Evolutionary conservation across 2,113 vertebrate species (phyloP).

Genomic region (Oxyruncus cristatus): DNA sequence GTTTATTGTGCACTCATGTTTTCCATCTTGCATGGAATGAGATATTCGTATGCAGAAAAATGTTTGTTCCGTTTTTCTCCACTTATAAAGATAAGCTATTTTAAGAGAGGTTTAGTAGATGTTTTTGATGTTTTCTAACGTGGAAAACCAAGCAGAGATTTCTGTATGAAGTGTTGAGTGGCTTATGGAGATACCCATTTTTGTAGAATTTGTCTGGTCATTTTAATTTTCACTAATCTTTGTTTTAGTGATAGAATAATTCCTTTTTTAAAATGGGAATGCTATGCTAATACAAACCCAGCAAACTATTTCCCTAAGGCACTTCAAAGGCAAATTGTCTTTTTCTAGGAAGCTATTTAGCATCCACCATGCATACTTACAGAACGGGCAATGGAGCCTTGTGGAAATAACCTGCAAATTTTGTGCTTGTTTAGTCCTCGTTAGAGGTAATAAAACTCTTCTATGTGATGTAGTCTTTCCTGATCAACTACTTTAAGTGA

Average conservation of each 20-base stretch:
- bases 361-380: not conserved
- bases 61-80: constrained; percentile 37
- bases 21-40: constrained; percentile 69
- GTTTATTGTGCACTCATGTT: constrained; percentile 41
- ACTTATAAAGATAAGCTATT: constrained; percentile 34
- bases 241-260: not conserved
- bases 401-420: constrained; percentile 25
- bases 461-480: not conserved
- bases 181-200: constrained; percentile 22
- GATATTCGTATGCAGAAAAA: constrained; percentile 62
- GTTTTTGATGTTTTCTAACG: constrained; percentile 21
- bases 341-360: not conserved
- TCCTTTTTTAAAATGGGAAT: not conserved
- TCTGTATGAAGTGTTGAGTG: constrained; percentile 17
- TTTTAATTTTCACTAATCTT: constrained; percentile 54
- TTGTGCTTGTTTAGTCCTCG: constrained; percentile 15
- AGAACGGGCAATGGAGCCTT: not conserved
- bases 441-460: not conserved
- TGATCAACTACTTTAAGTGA: constrained; percentile 19
- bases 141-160: constrained; percentile 21
- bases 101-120: not conserved
- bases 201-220: constrained; percentile 51
- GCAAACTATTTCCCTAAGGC: constrained; percentile 33
- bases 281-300: not conserved
- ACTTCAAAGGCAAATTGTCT: not conserved